Evolutionary conservation across 2,888 invertebrate species (phyloP).

Genomic region (Pseudococcus jackbeardsleyi): DNA sequence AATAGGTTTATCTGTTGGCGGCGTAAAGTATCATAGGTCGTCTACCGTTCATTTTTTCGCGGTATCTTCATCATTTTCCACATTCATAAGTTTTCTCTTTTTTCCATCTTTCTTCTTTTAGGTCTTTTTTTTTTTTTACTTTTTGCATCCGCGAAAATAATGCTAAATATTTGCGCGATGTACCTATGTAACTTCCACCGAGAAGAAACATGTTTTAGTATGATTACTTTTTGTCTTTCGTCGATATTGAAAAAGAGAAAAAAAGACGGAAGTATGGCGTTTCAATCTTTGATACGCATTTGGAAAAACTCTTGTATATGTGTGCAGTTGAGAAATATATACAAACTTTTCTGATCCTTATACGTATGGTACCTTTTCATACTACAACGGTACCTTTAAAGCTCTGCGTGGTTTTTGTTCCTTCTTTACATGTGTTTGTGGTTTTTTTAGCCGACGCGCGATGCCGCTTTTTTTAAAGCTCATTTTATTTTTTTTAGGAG

Average conservation of each 20-base stretch:
- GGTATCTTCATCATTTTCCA: constrained; percentile 8
- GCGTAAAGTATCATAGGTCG: neutral
- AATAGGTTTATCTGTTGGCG: neutral
- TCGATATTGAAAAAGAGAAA: constrained; percentile 35
- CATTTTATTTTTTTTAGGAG: neutral
- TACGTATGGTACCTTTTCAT: constrained; percentile 25
- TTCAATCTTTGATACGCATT: constrained; percentile 32
- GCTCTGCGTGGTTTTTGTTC: neutral
- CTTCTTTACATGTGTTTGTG: neutral
- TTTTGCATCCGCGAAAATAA: constrained; percentile 22
- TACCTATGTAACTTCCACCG: neutral
- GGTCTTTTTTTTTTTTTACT: neutral
- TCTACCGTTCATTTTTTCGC: neutral
- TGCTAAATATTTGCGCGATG: constrained; percentile 44
- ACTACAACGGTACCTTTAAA: constrained; percentile 26
- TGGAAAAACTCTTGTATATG: constrained; percentile 38
- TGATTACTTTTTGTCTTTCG: constrained; percentile 58
- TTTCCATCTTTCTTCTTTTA: neutral
- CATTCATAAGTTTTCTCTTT: constrained; percentile 15
- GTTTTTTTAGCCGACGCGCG: neutral
- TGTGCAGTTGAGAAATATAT: neutral
- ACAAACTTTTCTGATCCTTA: constrained; percentile 30
- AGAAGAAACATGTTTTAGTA: constrained; percentile 43
- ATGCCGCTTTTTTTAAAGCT: neutral
- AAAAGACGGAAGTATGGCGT: neutral